Evolutionary conservation across 2,797 vertebrate species (phyloP), one percentile per base, ranked within the genome.

Genomic region (Helarctos malayanus): DNA sequence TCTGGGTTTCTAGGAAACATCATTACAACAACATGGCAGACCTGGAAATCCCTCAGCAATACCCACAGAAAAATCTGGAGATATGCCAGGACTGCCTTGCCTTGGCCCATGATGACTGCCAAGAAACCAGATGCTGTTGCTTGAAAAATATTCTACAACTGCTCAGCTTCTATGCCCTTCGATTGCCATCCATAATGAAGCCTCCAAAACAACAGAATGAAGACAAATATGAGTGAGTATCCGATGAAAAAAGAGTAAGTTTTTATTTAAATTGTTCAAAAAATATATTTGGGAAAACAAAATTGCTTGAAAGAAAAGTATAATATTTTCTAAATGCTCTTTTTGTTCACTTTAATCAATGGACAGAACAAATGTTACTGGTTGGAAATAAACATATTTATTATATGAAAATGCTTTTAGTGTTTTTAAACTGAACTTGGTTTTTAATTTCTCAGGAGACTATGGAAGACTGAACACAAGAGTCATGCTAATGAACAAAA

Each of bases 51-150:
- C 97, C 97, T 97, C 95, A 98, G 97, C 94, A 97, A 94, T 85
- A 97, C 97, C 91, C 96, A 97, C 97, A 97, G 97, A 98, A 96
- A 98, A 98, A 82, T 97, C 98, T 98, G 98, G 96, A 98, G 97
- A 86, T 91, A 86, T 63, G 97, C 2, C 0, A 98, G 97, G 95
- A 88, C 96, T 98, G 96, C 84, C 73, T 79, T 91, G 96, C 97
- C 97, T 93, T 45, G 25, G 97, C 96, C 95, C 88, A 90, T 52
- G n/a, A 94, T 95, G 52, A 76, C 94, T 98, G 98, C 98, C 98
- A 98, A 98, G 96, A 96, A 98, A 96, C 97, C 98, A 99, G 98
- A 98, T 98, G 98, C 97, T 98, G 41, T 96, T 97, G 97, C 98
- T 98, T 98, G 96, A 98, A 98, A 99, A 98, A 98, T 97, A 98